Evolutionary conservation across 2,797 vertebrate species (phyloP).

Genomic region (Setipinna tenuifilis): DNA sequence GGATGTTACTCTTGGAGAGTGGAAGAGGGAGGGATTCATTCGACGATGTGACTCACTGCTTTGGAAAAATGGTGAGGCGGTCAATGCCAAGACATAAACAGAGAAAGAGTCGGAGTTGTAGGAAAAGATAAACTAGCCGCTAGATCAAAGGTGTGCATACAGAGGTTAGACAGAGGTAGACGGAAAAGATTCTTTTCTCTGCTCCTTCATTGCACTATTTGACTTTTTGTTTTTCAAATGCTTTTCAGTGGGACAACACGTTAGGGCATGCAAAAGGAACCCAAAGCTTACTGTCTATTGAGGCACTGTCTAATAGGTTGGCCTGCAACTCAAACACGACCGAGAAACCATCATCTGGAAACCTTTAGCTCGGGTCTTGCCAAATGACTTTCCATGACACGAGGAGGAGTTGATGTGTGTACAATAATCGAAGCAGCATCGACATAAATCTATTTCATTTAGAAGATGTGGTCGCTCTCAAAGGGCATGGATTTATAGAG

Average conservation of each 20-base stretch:
- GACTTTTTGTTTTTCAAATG: background rate
- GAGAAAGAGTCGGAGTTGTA: conserved; percentile 53
- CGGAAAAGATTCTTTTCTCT: background rate
- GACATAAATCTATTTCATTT: conserved; percentile 22
- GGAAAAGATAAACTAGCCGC: conserved; percentile 26
- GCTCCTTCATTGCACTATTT: background rate
- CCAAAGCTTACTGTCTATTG: background rate
- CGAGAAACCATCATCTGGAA: conserved; percentile 18
- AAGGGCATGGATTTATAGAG: background rate
- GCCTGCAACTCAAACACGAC: background rate
- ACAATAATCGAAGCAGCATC: conserved; percentile 17
- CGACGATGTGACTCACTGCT: conserved; percentile 61
- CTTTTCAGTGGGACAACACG: conserved; percentile 18
- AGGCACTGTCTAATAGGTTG: conserved; percentile 1
- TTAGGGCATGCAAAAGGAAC: background rate
- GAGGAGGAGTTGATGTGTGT: conserved; percentile 17
- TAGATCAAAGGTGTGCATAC: conserved; percentile 51
- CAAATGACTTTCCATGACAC: conserved; percentile 22
- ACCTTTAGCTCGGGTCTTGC: background rate
- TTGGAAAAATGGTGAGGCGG: conserved; percentile 56
- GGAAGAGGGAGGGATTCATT: conserved; percentile 36
- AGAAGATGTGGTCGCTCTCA: conserved; percentile 16
- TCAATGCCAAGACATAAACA: conserved; percentile 62
- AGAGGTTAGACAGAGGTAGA: background rate
- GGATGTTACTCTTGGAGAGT: conserved; percentile 50